These are phyloP conservation scores for Leptoteleia sp. DNA, from an alignment of 1,140 invertebrate species.

Conservation along the genomic window DNA sequence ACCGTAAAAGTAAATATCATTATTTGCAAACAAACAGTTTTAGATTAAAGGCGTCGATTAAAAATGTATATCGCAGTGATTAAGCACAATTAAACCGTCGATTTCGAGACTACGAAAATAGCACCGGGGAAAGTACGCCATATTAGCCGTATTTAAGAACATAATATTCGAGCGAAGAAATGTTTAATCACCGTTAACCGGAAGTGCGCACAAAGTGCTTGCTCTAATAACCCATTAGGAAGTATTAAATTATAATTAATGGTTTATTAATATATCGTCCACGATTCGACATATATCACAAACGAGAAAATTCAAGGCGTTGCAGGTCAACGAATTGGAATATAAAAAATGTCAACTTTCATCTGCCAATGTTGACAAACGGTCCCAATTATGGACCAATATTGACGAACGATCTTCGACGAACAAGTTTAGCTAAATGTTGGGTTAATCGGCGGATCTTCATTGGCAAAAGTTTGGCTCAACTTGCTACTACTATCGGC, in stretches of 20 bases:
- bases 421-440: no score
- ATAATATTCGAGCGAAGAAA: conserved; percentile 45
- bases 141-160: conserved; percentile 27
- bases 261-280: conserved; percentile 14
- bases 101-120: conserved; percentile 11
- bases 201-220: conserved; percentile 25
- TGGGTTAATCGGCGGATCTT: no score
- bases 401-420: no score
- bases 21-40: conserved; percentile 26
- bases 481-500: no score
- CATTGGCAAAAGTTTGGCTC: no score
- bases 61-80: conserved; percentile 25
- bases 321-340: no score
- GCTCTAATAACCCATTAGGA: conserved; percentile 11
- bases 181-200: conserved; percentile 33
- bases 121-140: conserved; percentile 19
- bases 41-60: conserved; percentile 15
- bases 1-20: conserved; percentile 17
- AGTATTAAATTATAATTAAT: conserved; percentile 22
- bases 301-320: conserved; percentile 1
- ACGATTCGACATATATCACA: conserved; percentile 14
- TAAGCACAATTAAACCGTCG: conserved; percentile 16
- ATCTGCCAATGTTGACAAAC: no score
- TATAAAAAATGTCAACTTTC: no score
- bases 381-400: no score